Percentiles rank a stretch among this genome's conserved stretches.
Conservation (phyloP, 53 echinoderm and acorn worm species). For the Echinometra lucunter region DNA sequence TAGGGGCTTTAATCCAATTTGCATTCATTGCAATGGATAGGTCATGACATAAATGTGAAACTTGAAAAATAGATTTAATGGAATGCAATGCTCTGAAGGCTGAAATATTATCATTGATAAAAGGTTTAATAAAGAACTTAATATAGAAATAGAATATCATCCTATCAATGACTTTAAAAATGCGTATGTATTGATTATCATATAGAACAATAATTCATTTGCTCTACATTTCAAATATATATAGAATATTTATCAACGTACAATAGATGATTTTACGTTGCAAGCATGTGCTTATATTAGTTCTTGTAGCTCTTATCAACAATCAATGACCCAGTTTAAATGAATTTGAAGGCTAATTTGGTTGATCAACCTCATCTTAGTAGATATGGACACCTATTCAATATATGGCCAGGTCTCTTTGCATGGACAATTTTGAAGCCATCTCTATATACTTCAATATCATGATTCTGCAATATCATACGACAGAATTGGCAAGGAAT, state of each 20-base stretch:
- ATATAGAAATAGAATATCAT: too few species aligned
- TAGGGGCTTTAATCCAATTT: slow-evolving; percentile 14
- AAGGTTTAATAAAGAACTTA: not conserved
- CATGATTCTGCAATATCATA: not conserved
- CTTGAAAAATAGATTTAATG: not conserved
- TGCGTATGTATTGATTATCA: too few species aligned
- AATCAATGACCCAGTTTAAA: not conserved
- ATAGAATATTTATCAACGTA: not conserved
- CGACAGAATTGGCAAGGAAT: not conserved
- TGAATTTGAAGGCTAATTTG: not conserved
- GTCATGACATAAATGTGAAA: slow-evolving; percentile 16
- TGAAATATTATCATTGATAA: not conserved
- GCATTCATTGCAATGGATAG: not conserved
- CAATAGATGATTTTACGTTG: not conserved
- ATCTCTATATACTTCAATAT: too few species aligned
- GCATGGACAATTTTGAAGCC: not conserved
- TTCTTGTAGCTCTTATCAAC: not conserved
- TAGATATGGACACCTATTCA: not conserved
- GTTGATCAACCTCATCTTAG: not conserved
- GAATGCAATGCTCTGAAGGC: not conserved
- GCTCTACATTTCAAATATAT: too few species aligned
- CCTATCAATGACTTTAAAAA: too few species aligned
- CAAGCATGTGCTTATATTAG: not conserved
- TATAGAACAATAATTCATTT: too few species aligned
- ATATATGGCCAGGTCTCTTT: not conserved